Percentiles rank a stretch among this genome's conserved stretches.
phyloP scores from a whole-genome alignment of 2,888 invertebrate species.

The Theristus sp. region DNA sequence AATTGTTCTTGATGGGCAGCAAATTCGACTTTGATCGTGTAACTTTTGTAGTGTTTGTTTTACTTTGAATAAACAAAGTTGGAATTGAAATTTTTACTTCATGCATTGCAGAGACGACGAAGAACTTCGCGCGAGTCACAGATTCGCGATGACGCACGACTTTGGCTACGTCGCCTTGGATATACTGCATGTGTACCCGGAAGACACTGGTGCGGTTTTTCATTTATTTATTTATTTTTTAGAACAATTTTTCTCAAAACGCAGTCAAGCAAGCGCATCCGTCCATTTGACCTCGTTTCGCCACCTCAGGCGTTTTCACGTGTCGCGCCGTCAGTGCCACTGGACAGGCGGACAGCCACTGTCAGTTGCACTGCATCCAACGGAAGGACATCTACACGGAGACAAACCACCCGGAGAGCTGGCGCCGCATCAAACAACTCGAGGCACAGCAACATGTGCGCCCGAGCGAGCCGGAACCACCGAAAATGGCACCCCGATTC shows the following conservation, averaged over 20 bases:
- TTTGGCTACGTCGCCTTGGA: conserved; percentile 93
- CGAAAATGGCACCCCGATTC: conserved; percentile 56
- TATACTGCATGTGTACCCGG: conserved; percentile 82
- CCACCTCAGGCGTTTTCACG: conserved; percentile 49
- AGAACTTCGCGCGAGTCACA: conserved; percentile 44
- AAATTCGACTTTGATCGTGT: too few relatives aligned
- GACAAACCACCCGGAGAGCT: conserved; percentile 74
- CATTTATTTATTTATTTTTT: too few relatives aligned
- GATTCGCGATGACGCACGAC: conserved; percentile 87
- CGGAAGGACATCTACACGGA: conserved; percentile 43
- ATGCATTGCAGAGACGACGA: background rate
- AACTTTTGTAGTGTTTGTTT: conserved; percentile 1
- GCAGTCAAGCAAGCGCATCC: too few relatives aligned
- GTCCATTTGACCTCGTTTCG: too few relatives aligned
- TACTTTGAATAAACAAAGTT: background rate
- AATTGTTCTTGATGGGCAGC: too few relatives aligned
- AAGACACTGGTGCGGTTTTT: conserved; percentile 60
- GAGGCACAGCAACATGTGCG: background rate
- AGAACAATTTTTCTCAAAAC: too few relatives aligned
- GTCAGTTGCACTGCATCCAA: conserved; percentile 31
- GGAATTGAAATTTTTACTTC: background rate
- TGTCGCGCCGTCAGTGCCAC: conserved; percentile 77
- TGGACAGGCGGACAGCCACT: conserved; percentile 80
- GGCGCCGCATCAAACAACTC: conserved; percentile 47
- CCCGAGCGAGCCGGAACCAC: conserved; percentile 41